Percentiles rank a stretch among this genome's conserved stretches.
phyloP scores from a whole-genome alignment of 1,140 invertebrate genomes.

The Orussus abietinus region DNA sequence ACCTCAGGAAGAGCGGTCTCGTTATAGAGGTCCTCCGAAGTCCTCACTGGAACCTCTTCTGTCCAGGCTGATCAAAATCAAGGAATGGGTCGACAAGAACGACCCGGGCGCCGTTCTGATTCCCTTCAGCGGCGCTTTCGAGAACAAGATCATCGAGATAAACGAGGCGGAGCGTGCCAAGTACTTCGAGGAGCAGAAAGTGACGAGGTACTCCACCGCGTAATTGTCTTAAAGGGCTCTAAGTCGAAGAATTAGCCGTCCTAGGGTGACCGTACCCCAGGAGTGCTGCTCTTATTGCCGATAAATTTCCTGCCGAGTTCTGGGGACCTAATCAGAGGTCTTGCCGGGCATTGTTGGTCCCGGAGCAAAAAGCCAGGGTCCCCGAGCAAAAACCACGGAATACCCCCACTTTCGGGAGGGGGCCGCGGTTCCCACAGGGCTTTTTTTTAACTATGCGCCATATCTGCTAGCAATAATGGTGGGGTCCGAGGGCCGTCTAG shows the following conservation, averaged over 20 bases:
- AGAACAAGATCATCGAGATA: slow-evolving; percentile 86
- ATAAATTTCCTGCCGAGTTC: no score
- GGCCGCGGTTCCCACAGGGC: slow-evolving; percentile 40
- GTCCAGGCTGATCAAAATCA: slow-evolving; percentile 96
- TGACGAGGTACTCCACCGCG: slow-evolving; percentile 68
- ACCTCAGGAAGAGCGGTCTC: no score
- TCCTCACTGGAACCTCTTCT: no score
- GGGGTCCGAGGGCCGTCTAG: slow-evolving; percentile 28
- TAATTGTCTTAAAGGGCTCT: no score
- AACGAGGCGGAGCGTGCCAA: slow-evolving; percentile 69
- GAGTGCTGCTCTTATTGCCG: not conserved
- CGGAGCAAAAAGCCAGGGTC: no score
- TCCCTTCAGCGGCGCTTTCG: slow-evolving; percentile 92
- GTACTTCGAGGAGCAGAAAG: slow-evolving; percentile 75
- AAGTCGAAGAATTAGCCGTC: no score
- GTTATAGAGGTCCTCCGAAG: no score
- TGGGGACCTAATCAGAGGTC: no score
- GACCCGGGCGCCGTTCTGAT: slow-evolving; percentile 91
- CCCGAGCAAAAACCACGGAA: not conserved
- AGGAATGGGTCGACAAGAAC: slow-evolving; percentile 98
- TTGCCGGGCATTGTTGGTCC: no score
- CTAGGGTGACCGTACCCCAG: no score
- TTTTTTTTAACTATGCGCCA: slow-evolving; percentile 36
- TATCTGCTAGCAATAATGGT: slow-evolving; percentile 35
- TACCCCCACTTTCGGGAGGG: not conserved